phyloP scores from a whole-genome alignment of 2,113 vertebrate genomes.

The Dasyurus viverrinus region DNA sequence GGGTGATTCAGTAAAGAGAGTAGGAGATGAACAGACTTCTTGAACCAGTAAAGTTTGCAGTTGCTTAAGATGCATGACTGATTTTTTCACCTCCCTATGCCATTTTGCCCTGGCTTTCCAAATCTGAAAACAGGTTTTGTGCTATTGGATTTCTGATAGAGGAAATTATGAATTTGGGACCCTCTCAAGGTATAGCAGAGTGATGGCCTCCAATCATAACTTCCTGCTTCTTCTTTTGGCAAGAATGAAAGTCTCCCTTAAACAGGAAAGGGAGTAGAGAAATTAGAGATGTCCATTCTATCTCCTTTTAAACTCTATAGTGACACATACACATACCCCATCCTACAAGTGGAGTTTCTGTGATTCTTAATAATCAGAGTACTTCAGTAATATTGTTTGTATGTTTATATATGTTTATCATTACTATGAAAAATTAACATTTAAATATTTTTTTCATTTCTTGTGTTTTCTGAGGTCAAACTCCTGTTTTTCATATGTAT shows the following conservation, averaged over 20 bases:
- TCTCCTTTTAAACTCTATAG: background rate
- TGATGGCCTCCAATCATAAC: background rate
- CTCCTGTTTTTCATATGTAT: background rate
- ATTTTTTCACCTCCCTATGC: background rate
- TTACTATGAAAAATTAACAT: background rate
- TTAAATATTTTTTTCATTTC: background rate
- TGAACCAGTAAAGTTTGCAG: background rate
- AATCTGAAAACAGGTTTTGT: background rate
- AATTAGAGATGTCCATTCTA: background rate
- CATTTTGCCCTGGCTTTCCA: background rate
- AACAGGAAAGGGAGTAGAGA: background rate
- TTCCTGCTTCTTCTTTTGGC: background rate
- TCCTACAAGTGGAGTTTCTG: background rate
- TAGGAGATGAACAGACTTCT: background rate
- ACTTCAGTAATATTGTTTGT: background rate
- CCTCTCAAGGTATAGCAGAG: background rate
- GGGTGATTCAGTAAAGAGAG: background rate
- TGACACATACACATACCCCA: no score
- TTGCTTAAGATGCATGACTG: background rate
- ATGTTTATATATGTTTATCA: accelerated
- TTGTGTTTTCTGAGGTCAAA: background rate
- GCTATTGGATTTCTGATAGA: no score
- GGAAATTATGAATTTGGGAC: no score
- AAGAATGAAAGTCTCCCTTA: background rate
- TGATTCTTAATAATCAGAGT: no score